Evolutionary conservation across 92 coral and sea anemone genomes (phyloP).

Genomic region (Umimayanthus chanpuru): DNA sequence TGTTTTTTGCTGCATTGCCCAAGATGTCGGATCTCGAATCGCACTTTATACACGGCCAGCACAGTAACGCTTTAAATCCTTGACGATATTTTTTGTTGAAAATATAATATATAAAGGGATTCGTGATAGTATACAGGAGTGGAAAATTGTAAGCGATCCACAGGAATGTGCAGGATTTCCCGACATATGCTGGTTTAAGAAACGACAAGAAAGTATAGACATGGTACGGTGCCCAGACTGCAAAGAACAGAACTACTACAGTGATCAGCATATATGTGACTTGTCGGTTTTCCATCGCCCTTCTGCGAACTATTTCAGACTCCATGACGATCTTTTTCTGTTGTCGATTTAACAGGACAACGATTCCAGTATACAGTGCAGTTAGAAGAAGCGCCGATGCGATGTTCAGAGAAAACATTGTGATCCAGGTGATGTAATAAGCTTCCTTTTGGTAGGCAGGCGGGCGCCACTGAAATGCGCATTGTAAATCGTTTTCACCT

Average conservation of each 20-base stretch:
- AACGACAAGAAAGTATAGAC: constrained; percentile 28
- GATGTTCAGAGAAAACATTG: constrained; percentile 24
- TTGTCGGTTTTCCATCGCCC: constrained; percentile 29
- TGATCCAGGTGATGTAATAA: constrained; percentile 30
- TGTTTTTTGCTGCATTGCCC: neutral
- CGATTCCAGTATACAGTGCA: neutral
- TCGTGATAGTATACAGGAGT: constrained; percentile 19
- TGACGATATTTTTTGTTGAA: constrained; percentile 33
- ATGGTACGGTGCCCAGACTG: constrained; percentile 35
- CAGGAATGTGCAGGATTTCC: constrained; percentile 9
- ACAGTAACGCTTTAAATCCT: constrained; percentile 13
- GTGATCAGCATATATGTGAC: constrained; percentile 28
- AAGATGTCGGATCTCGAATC: neutral
- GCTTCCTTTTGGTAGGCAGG: neutral
- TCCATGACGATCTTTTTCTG: constrained; percentile 21
- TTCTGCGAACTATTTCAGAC: constrained; percentile 19
- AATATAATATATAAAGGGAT: constrained; percentile 29
- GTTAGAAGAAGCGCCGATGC: constrained; percentile 17
- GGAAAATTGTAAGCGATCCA: constrained; percentile 37
- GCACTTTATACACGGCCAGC: neutral
- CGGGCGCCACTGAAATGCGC: constrained; percentile 26
- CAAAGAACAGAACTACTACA: constrained; percentile 20
- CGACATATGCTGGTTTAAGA: constrained; percentile 20
- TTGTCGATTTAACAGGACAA: constrained; percentile 12
- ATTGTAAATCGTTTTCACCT: constrained; percentile 1